Base-by-base conservation (phyloP, 92 coral and sea anemone genomes). In the Phenganax stokvisi region DNA sequence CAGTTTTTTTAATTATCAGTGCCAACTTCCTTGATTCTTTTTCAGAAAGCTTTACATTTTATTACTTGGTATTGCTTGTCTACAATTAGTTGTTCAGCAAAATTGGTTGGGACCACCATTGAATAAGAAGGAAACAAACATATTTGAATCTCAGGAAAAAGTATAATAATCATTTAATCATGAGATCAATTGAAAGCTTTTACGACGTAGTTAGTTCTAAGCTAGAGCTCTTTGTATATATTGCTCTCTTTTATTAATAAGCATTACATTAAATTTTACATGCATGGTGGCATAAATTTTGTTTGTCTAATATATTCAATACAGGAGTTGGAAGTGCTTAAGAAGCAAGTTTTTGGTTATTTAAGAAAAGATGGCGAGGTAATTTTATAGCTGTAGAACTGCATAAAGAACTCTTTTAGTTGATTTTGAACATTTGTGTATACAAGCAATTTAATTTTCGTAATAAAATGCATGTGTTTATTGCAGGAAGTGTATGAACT, bases 71-170 rank as follows among this genome's bases (percentile, higher is more conserved):
- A 86, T 91, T 51, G 83, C 92, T 58, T 88, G 92, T 83, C 84
- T 94, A 3, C 92, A 92, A 74, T 63, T 94, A 30, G 89, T 94
- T 82, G 85, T 94, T 27, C 98, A 94, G 72, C 91, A 81, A 61
- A 94, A 94, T 85, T 94, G 92, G 96, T 85, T 91, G 31, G 98
- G 98, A 9, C 98, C 98, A 62, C 86, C 84, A 6, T 68, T 83
- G n/a, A 72, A 71, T 52, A 73, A 79, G 25, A 73, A 84, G 30
- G 87, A 86, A 56, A 88, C 86, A 16, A 71, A 68, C 29, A 3
- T 77, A 57, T 77, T 85, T n/a, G 58, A 77, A 56, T 28, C 64
- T 27, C 85, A 85, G 29, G 52, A 54, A 12, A 54, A 90, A 86
- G 91, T 88, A 64, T 3, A 20, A 16, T 37, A 37, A 37, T 37